Base-by-base conservation (phyloP, 2,797 vertebrate species). In the Chloroceryle inda region DNA sequence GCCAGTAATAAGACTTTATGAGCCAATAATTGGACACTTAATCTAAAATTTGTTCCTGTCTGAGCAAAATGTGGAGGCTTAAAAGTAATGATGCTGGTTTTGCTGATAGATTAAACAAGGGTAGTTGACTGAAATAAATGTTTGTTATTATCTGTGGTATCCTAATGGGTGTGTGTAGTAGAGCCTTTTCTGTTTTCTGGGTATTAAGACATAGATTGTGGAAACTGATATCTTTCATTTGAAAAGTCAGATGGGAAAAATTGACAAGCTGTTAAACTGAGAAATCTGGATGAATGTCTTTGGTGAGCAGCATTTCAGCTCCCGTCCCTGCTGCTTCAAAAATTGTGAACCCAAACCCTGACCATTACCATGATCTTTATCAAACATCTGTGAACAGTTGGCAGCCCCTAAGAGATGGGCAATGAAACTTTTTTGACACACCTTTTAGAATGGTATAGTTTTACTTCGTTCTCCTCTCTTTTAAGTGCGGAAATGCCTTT, bases 71-170 rank as follows among this genome's bases (percentile, higher is more conserved):
- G 49, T 52, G 52, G 56, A 71, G 40, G 44, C 71, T 90, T 93
- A 94, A 83, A 94, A 94, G 59, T 93, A 93, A 95, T 90, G 92
- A 45, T 94, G 26, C 80, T 77, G 91, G 77, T 87, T 90, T 95
- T 96, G 52, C 71, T 92, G 88, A 88, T 81, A 90, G 88, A 82
- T 95, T 90, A 92, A 77, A 45, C 56, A 50, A 10, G 74, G 56
- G 67, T 90, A 73, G 73, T 76, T 90, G 88, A 95, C 53, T 42
- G 61, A 90, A 96, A 92, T 59, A 40, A 90, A 85, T 91, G 88
- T 91, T 94, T 95, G 74, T 69, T 94, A 26, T 90, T 92, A 59
- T 84, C 69, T 71, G 35, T 47, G 40, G 33, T 88, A 31, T 88
- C 52, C 94, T 94, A 37, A 83, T 77, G 79, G 42, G 26, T 84